Percentiles rank a stretch among this genome's conserved stretches.
These are phyloP conservation scores for Drosophila ohnishii DNA, from an alignment of 1,140 invertebrate species.

Conservation along the genomic window DNA sequence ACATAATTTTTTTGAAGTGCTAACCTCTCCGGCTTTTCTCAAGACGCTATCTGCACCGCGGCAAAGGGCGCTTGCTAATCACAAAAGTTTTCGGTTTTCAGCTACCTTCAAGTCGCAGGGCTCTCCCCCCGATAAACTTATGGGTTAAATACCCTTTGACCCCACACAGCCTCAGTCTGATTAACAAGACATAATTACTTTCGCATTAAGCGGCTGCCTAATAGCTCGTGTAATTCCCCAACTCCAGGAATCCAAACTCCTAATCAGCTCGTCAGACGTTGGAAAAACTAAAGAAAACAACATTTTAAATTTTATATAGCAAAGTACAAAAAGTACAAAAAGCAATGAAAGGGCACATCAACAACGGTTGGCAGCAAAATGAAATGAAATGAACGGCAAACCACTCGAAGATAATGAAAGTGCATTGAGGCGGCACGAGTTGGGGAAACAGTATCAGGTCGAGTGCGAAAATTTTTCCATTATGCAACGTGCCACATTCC, in stretches of 20 bases:
- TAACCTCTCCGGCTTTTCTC: constrained; percentile 27
- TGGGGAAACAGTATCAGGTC: constrained; percentile 66
- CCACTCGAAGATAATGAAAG: constrained; percentile 78
- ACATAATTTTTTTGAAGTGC: constrained; percentile 1
- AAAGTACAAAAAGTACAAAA: constrained; percentile 26
- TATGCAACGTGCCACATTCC: constrained; percentile 66
- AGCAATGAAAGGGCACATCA: background rate
- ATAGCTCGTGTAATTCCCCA: constrained; percentile 74
- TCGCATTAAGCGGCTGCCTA: constrained; percentile 74
- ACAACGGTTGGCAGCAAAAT: constrained; percentile 15
- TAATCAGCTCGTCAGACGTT: constrained; percentile 73
- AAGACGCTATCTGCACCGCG: constrained; percentile 49
- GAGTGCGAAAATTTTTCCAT: constrained; percentile 72
- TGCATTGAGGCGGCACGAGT: constrained; percentile 71
- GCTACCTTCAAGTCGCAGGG: constrained; percentile 68
- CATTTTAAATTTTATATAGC: constrained; percentile 29
- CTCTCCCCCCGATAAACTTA: constrained; percentile 34
- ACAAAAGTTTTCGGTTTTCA: constrained; percentile 63
- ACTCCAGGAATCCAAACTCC: constrained; percentile 21
- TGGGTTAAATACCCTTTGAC: constrained; percentile 61
- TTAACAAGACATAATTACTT: constrained; percentile 80
- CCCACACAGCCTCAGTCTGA: constrained; percentile 53
- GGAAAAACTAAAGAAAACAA: constrained; percentile 38
- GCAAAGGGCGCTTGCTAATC: constrained; percentile 55
- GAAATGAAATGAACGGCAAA: constrained; percentile 35